phyloP scores from a whole-genome alignment of 2,797 vertebrate genomes.

The Eleutherodactylus coqui region DNA sequence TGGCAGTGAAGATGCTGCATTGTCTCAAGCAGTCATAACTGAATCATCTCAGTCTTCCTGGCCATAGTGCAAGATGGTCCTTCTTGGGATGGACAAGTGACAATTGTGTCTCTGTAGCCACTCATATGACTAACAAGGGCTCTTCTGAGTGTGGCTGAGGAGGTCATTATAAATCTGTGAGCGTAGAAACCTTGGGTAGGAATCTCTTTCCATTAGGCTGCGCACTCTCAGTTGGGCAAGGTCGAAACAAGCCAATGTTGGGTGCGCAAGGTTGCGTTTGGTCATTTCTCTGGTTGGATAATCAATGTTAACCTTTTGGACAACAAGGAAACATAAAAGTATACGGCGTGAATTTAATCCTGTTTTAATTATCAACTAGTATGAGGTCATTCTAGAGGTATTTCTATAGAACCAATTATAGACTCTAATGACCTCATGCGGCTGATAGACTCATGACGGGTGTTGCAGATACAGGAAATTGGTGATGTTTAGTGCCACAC shows the following conservation, averaged over 20 bases:
- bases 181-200: slow-evolving; percentile 94
- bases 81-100: slow-evolving; percentile 70
- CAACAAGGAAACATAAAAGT: background rate
- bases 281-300: slow-evolving; percentile 92
- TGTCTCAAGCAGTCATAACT: slow-evolving; percentile 60
- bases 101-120: slow-evolving; percentile 62
- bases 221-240: slow-evolving; percentile 91
- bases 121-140: slow-evolving; percentile 82
- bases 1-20: slow-evolving; percentile 49
- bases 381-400: background rate
- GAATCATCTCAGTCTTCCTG: slow-evolving; percentile 62
- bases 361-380: background rate
- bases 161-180: slow-evolving; percentile 97
- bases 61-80: slow-evolving; percentile 71
- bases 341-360: background rate
- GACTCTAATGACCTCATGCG: background rate
- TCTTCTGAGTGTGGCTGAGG: slow-evolving; percentile 88
- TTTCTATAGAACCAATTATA: background rate
- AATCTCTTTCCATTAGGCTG: slow-evolving; percentile 98
- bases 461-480: background rate
- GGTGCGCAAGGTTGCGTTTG: slow-evolving; percentile 87
- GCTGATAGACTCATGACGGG: background rate
- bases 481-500: background rate
- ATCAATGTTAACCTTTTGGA: slow-evolving; percentile 91
- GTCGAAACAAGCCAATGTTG: slow-evolving; percentile 87